Conservation (phyloP, 2,888 invertebrate species). For the Callyntrura sp. region DNA sequence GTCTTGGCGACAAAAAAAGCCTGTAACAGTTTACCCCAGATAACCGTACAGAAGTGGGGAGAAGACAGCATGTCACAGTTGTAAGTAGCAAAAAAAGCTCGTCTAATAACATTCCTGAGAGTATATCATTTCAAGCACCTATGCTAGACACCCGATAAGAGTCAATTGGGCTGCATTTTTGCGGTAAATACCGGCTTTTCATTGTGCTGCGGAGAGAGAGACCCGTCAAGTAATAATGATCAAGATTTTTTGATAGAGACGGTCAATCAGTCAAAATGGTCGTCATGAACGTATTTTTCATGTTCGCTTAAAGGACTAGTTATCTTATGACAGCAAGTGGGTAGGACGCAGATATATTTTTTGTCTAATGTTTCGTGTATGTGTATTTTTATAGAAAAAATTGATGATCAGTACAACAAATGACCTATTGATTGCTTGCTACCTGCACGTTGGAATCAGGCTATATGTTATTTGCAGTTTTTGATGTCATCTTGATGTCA, state of each 20-base stretch:
- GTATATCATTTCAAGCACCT: too few species aligned
- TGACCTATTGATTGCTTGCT: constrained; percentile 51
- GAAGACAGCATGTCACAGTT: not conserved
- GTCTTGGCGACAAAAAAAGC: not conserved
- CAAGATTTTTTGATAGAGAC: not conserved
- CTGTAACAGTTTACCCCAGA: too few species aligned
- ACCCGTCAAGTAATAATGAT: not conserved
- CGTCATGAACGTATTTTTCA: constrained; percentile 16
- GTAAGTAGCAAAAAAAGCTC: not conserved
- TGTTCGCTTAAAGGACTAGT: constrained; percentile 13
- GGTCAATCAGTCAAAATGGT: constrained; percentile 3
- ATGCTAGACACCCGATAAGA: not conserved
- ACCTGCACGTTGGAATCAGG: constrained; percentile 31
- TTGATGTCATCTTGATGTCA: constrained; percentile 48
- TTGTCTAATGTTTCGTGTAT: not conserved
- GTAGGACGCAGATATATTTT: constrained; percentile 2
- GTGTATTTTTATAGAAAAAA: not conserved
- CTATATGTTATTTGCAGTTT: not conserved
- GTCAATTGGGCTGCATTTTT: not conserved
- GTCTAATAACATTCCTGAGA: too few species aligned
- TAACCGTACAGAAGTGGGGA: not conserved
- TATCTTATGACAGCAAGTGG: constrained; percentile 23
- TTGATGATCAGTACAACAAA: not conserved
- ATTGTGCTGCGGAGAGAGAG: not conserved
- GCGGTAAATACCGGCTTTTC: not conserved